Base-by-base conservation (phyloP, 92 coral and sea anemone species). In the Epizoanthus scotinus region DNA sequence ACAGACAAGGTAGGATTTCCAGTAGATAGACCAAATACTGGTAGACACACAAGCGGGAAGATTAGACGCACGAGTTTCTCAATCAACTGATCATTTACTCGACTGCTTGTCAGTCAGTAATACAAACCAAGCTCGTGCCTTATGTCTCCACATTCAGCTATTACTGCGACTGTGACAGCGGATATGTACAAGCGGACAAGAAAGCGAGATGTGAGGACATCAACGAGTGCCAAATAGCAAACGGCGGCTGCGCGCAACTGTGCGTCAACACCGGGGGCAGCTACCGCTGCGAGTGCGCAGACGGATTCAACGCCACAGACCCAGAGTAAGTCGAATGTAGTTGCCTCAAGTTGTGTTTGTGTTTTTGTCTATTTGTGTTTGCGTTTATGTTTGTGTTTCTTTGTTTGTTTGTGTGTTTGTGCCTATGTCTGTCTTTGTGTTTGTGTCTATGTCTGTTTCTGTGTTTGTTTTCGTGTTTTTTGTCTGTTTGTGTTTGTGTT, bases 231-330 rank as follows among this genome's bases (percentile, higher is more conserved):
- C 86, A 79, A 27, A 78, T 66, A 0, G 80, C 85, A 81, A 95
- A 95, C 79, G 99, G 98, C 26, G 94, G 91, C 42, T 95, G 99
- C 65, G 86, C 87, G 9, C 99, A 95, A 70, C 57, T 85, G 60
- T 95, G 99, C 57, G 79, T 91, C 70, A 95, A 95, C 82, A 86
- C 62, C 31, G 92, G 94, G 64, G 99, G 99, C 8, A 67, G 88
- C 57, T 87, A 91, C 79, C 84, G 74, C 78, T 95, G 99, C 73
- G 87, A 91, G 69, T 95, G 99, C 61, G 75, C 84, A 67, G 68
- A 85, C 19, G 99, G 99, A 4, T 95, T 89, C 62, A 78, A 89
- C 29, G 93, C 98, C 9, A 87, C 86, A 2, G 99, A 95, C 68
- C 55, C 86, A 1, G 85, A 83, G 99, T 95, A 68, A 62, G 98